Conservation (phyloP, 1,140 invertebrate genomes). For the Drosophila triauraria region DNA sequence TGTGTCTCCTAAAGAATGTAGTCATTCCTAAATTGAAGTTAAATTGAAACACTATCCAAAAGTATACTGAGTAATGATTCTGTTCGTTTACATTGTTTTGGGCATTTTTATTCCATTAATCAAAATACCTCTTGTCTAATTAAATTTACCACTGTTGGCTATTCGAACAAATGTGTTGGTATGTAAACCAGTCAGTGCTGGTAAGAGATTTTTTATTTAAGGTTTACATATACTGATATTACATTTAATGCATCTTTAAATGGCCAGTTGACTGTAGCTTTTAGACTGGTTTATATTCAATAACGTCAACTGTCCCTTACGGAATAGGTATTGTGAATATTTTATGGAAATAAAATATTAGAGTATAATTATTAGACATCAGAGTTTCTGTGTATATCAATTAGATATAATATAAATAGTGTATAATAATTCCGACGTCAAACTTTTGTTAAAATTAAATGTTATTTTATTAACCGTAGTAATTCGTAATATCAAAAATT, state of each 20-base stretch:
- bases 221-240: too few relatives aligned
- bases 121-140: conserved; percentile 71
- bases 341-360: too few relatives aligned
- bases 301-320: background rate
- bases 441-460: background rate
- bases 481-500: too few relatives aligned
- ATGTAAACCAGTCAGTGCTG: conserved; percentile 30
- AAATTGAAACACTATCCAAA: conserved; percentile 40
- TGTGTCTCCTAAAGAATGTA: conserved; percentile 53
- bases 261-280: background rate
- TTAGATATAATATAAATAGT: background rate
- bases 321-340: background rate
- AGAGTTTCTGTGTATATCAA: too few relatives aligned
- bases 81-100: conserved; percentile 31
- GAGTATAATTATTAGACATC: too few relatives aligned
- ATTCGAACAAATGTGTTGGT: conserved; percentile 42
- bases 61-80: conserved; percentile 38
- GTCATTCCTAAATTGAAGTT: conserved; percentile 52
- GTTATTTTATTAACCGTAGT: too few relatives aligned
- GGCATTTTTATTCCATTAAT: conserved; percentile 65
- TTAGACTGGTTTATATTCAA: background rate
- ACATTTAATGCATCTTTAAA: background rate
- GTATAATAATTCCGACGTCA: background rate
- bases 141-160: conserved; percentile 57
- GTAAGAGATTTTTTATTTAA: background rate